phyloP scores from a whole-genome alignment of 2,113 vertebrate species.

The Heptranchias perlo region DNA sequence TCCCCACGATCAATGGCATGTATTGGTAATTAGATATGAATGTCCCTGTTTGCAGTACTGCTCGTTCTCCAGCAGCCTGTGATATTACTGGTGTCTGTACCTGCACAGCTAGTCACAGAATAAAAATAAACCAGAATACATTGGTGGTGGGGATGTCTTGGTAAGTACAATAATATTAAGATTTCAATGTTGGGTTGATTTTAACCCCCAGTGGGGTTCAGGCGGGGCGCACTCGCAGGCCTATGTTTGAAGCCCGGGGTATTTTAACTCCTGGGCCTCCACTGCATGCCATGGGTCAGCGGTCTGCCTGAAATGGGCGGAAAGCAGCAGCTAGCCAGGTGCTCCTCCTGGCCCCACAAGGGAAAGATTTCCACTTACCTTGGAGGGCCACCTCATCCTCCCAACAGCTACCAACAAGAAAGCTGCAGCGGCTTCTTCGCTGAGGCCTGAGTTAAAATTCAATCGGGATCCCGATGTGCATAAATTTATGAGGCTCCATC shows the following conservation, averaged over 20 bases:
- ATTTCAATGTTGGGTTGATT: background rate
- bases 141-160: background rate
- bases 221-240: background rate
- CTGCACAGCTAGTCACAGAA: background rate
- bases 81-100: background rate
- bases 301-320: background rate
- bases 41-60: background rate
- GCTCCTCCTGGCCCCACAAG: background rate
- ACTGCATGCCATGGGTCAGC: too few relatives aligned
- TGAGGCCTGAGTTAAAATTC: background rate
- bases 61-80: background rate
- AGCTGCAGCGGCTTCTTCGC: background rate
- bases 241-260: background rate
- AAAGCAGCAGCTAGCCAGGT: background rate
- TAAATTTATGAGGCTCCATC: background rate
- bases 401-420: background rate
- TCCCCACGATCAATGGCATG: background rate
- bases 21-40: background rate
- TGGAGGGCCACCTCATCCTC: background rate
- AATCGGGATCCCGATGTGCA: background rate
- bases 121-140: background rate
- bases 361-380: background rate
- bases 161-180: background rate
- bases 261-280: background rate
- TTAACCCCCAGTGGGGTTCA: background rate